Conservation (phyloP, 1,140 invertebrate genomes). For the Drosophila sulfurigaster region DNA sequence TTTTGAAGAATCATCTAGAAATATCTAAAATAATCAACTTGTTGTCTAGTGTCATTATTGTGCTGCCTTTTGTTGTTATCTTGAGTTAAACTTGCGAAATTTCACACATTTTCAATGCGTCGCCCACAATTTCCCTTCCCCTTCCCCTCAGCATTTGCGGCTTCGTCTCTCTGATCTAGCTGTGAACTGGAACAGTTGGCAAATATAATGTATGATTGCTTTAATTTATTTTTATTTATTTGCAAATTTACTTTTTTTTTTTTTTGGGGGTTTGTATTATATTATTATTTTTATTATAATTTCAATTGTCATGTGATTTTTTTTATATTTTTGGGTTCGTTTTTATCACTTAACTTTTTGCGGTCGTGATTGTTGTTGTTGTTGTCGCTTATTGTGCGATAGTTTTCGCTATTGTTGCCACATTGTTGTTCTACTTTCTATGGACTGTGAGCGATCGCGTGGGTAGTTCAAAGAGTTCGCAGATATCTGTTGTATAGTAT, state of each 20-base stretch:
- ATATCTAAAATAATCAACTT: conserved; percentile 4
- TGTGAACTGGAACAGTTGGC: conserved; percentile 69
- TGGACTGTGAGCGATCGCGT: conserved; percentile 28
- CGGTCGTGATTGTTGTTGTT: conserved; percentile 40
- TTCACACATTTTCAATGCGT: conserved; percentile 66
- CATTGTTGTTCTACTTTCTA: conserved; percentile 73
- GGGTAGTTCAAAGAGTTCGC: conserved; percentile 65
- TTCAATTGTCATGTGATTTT: conserved; percentile 77
- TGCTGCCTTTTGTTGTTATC: conserved; percentile 19
- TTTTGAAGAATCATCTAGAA: background rate
- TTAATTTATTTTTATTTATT: conserved; percentile 78
- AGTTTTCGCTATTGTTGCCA: conserved; percentile 37
- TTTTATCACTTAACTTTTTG: conserved; percentile 47
- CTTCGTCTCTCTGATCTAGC: background rate
- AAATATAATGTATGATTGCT: conserved; percentile 57
- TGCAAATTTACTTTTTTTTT: conserved; percentile 55
- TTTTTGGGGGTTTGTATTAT: conserved; percentile 42
- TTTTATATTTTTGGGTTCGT: conserved; percentile 13
- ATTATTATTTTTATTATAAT: conserved; percentile 52
- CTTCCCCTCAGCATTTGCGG: background rate
- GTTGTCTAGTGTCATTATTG: conserved; percentile 33
- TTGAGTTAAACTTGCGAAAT: conserved; percentile 63
- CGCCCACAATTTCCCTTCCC: conserved; percentile 1
- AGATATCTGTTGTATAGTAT: background rate
- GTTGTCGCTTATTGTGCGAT: conserved; percentile 29